Conservation (phyloP, 2,797 vertebrate species). For the Platalea minor region DNA sequence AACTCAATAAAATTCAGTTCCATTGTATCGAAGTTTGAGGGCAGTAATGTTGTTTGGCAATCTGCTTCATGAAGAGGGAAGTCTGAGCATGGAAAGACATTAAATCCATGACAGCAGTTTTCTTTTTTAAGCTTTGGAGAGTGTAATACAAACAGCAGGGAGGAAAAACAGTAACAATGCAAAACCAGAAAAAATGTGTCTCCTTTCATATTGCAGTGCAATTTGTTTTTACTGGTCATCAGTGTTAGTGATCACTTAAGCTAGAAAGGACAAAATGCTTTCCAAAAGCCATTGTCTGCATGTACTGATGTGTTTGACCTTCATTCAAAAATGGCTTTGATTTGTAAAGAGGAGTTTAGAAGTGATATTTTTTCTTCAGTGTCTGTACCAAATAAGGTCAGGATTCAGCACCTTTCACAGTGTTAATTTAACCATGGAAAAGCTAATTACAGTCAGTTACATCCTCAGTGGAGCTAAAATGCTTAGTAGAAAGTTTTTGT, state of each 20-base stretch:
- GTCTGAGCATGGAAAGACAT: not conserved
- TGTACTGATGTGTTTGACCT: not conserved
- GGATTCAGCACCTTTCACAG: not conserved
- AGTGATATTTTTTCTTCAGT: not conserved
- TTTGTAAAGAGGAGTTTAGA: not conserved
- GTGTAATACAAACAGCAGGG: not conserved
- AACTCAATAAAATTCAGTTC: not conserved
- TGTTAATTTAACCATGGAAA: slow-evolving; percentile 8
- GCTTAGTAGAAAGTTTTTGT: not conserved
- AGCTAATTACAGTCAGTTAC: not conserved
- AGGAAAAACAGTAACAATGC: not conserved
- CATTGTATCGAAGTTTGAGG: not conserved
- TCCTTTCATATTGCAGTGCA: not conserved
- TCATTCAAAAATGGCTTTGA: not conserved
- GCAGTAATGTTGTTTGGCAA: not conserved
- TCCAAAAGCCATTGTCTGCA: not conserved
- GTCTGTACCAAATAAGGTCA: not conserved
- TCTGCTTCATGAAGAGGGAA: not conserved
- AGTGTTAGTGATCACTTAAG: not conserved
- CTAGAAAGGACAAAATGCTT: not conserved
- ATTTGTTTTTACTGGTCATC: not conserved
- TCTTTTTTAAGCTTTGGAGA: not conserved
- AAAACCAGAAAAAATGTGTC: not conserved
- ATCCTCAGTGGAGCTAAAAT: not conserved
- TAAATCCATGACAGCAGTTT: not conserved